Conservation (phyloP, 2,888 invertebrate genomes). For the Pandemis corylana region DNA sequence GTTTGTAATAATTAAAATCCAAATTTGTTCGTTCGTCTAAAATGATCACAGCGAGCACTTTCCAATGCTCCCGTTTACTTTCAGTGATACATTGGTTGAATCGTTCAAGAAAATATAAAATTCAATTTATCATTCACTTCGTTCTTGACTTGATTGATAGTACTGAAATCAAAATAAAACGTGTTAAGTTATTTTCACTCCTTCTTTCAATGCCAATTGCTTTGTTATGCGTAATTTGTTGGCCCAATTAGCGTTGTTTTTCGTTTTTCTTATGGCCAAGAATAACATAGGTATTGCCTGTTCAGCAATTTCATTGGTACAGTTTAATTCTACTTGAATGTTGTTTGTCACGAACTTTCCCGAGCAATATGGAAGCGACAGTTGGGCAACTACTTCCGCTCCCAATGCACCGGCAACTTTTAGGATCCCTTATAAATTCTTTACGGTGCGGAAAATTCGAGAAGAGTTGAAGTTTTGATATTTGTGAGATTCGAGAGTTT, state of each 20-base stretch:
- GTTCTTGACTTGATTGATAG: too few relatives aligned
- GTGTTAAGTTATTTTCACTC: too few relatives aligned
- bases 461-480: slow-evolving; percentile 5
- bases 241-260: background rate
- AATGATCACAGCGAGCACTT: too few relatives aligned
- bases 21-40: too few relatives aligned
- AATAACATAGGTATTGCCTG: background rate
- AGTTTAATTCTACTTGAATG: slow-evolving; percentile 12
- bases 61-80: too few relatives aligned
- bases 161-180: too few relatives aligned
- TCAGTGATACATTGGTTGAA: too few relatives aligned
- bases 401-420: slow-evolving; percentile 13
- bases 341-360: slow-evolving; percentile 19
- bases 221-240: background rate
- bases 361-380: slow-evolving; percentile 19
- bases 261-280: background rate
- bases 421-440: slow-evolving; percentile 12
- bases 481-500: background rate
- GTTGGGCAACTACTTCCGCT: slow-evolving; percentile 16
- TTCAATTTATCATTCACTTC: too few relatives aligned
- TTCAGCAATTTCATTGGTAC: background rate
- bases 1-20: too few relatives aligned
- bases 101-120: too few relatives aligned
- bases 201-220: background rate
- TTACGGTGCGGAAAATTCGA: slow-evolving; percentile 2